Evolutionary conservation across 2,888 invertebrate genomes (phyloP).

Genomic region (Tenodera sinensis): DNA sequence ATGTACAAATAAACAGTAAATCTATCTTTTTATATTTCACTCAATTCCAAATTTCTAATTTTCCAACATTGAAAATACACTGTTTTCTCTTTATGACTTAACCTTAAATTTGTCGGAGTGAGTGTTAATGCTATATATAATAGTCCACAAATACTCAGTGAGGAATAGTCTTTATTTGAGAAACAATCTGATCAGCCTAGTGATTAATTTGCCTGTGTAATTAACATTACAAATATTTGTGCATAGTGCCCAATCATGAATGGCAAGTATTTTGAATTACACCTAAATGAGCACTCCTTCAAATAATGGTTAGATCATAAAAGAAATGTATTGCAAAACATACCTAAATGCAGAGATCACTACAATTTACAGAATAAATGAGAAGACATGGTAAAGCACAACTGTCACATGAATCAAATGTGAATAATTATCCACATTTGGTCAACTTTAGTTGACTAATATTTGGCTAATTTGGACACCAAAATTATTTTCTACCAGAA

Average conservation of each 20-base stretch:
- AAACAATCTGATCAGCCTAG: not conserved
- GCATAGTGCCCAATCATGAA: not conserved
- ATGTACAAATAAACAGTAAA: not conserved
- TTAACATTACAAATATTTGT: not conserved
- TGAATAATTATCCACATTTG: not conserved
- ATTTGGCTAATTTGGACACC: too few relatives aligned
- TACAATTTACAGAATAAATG: not conserved
- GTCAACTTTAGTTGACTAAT: not conserved
- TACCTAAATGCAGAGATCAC: not conserved
- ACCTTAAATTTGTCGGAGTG: not conserved
- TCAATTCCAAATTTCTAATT: not conserved
- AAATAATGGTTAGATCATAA: not conserved
- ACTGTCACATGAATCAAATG: not conserved
- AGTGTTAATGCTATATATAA: not conserved
- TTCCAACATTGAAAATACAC: not conserved
- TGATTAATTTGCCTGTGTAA: not conserved
- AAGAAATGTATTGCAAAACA: not conserved
- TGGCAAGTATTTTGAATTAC: not conserved
- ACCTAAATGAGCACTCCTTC: not conserved
- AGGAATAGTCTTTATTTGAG: not conserved
- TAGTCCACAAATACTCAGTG: not conserved
- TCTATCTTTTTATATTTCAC: not conserved
- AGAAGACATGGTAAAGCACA: not conserved
- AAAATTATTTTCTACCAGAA: too few relatives aligned
- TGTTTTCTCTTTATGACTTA: not conserved